A percentile compares a stretch with the other conserved stretches of the same genome.
phyloP scores from a whole-genome alignment of 2,888 invertebrate species.

The Cryptops parisi region DNA sequence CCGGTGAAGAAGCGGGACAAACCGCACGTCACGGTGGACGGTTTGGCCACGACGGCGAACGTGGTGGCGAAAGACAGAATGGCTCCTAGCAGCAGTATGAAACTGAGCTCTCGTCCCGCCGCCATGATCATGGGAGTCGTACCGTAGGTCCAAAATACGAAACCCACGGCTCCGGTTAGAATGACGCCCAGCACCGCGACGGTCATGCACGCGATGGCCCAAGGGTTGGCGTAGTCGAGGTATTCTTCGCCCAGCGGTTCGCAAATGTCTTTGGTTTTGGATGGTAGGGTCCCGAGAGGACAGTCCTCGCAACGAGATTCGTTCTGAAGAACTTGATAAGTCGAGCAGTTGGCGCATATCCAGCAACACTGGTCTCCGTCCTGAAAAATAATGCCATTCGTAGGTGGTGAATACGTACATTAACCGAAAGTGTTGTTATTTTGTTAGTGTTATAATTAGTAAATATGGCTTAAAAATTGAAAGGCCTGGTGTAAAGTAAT shows the following conservation, averaged over 20 bases:
- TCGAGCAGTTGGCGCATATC: constrained; percentile 37
- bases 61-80: constrained; percentile 38
- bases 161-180: constrained; percentile 34
- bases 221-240: constrained; percentile 36
- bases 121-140: constrained; percentile 43
- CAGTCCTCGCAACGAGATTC: constrained; percentile 38
- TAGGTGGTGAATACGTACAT: too few species aligned
- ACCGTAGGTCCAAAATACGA: constrained; percentile 38
- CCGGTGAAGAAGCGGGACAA: constrained; percentile 39
- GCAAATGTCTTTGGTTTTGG: constrained; percentile 31
- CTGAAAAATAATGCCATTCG: constrained; percentile 24
- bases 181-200: constrained; percentile 27
- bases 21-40: constrained; percentile 36
- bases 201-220: constrained; percentile 36
- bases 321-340: constrained; percentile 33
- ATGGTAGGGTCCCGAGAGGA: constrained; percentile 29
- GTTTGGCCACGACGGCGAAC: constrained; percentile 39
- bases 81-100: constrained; percentile 37
- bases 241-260: constrained; percentile 34
- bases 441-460: too few species aligned
- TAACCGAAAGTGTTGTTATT: too few species aligned
- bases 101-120: constrained; percentile 40
- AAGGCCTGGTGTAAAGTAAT: too few species aligned
- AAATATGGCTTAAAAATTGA: too few species aligned
- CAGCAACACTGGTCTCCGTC: constrained; percentile 40